Conservation (phyloP, 1,140 invertebrate genomes). For the Nasonia giraulti region DNA sequence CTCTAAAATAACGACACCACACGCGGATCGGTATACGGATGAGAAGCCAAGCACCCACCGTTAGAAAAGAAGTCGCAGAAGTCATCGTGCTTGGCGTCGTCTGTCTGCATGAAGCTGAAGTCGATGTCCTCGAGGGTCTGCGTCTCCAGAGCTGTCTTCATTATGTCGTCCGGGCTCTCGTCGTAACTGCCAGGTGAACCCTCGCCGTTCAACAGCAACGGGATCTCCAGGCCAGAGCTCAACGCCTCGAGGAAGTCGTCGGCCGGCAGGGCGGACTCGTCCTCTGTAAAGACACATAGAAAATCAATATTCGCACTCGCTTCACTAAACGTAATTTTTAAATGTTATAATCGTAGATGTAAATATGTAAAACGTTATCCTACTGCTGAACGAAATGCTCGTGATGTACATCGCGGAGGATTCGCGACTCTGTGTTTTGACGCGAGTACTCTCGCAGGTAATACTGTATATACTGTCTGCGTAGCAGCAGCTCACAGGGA, state of each 20-base stretch:
- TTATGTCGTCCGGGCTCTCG: conserved; percentile 59
- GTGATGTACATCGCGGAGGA: conserved; percentile 37
- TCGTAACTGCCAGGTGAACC: conserved; percentile 51
- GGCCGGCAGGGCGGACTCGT: conserved; percentile 56
- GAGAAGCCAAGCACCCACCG: conserved; percentile 15
- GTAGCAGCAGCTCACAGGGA: neutral
- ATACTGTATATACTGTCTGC: neutral
- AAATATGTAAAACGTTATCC: neutral
- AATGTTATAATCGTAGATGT: too few species aligned
- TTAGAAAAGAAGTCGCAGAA: conserved; percentile 27
- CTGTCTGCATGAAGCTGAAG: conserved; percentile 35
- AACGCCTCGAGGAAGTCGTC: conserved; percentile 67
- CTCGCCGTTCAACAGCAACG: conserved; percentile 57
- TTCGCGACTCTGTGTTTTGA: neutral
- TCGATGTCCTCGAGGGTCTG: conserved; percentile 48
- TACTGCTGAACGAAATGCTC: conserved; percentile 19
- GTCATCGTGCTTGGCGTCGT: conserved; percentile 23
- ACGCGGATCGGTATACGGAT: neutral
- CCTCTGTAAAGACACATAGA: conserved; percentile 54
- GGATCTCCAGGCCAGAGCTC: conserved; percentile 65
- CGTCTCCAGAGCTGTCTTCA: conserved; percentile 51
- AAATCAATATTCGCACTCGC: neutral
- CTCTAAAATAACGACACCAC: neutral
- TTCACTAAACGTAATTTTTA: neutral
- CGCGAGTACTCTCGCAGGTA: too few species aligned